These are phyloP conservation scores for Drosophila eugracilis DNA, from an alignment of 1,140 invertebrate species.

Conservation along the genomic window DNA sequence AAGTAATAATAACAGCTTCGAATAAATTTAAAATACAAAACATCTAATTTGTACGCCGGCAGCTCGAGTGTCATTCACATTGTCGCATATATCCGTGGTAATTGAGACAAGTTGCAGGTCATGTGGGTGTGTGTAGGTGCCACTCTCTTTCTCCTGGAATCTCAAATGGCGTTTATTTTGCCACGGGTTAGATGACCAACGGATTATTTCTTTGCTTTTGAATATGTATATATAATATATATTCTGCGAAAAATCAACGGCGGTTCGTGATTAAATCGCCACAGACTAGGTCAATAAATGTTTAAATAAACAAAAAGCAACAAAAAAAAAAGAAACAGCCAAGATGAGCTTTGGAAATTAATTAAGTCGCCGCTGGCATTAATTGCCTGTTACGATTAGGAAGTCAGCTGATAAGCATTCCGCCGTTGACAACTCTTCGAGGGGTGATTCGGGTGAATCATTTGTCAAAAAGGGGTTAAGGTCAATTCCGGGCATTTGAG, in stretches of 20 bases:
- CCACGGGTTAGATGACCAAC: constrained; percentile 36
- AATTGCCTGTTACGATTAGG: constrained; percentile 44
- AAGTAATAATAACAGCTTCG: constrained; percentile 45
- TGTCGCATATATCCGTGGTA: constrained; percentile 30
- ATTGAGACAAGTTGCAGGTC: constrained; percentile 51
- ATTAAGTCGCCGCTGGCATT: constrained; percentile 41
- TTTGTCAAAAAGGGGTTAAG: constrained; percentile 28
- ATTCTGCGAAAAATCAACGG: neutral
- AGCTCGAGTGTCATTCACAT: constrained; percentile 39
- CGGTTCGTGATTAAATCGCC: constrained; percentile 27
- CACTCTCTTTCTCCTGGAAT: constrained; percentile 5
- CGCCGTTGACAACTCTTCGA: constrained; percentile 34
- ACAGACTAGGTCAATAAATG: constrained; percentile 48
- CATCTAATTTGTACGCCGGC: constrained; percentile 61
- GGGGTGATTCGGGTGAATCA: constrained; percentile 28
- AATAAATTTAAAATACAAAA: constrained; percentile 62
- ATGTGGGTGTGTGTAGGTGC: neutral
- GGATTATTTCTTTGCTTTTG: neutral
- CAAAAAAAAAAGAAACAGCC: constrained; percentile 28
- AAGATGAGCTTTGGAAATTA: constrained; percentile 18
- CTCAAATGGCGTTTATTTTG: neutral
- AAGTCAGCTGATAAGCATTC: constrained; percentile 43
- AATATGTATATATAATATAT: constrained; percentile 38
- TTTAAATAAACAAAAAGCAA: constrained; percentile 16
- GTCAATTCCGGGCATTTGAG: constrained; percentile 17